Evolutionary conservation across 2,113 vertebrate genomes (phyloP).

Genomic region (Cyprinus carpio): DNA sequence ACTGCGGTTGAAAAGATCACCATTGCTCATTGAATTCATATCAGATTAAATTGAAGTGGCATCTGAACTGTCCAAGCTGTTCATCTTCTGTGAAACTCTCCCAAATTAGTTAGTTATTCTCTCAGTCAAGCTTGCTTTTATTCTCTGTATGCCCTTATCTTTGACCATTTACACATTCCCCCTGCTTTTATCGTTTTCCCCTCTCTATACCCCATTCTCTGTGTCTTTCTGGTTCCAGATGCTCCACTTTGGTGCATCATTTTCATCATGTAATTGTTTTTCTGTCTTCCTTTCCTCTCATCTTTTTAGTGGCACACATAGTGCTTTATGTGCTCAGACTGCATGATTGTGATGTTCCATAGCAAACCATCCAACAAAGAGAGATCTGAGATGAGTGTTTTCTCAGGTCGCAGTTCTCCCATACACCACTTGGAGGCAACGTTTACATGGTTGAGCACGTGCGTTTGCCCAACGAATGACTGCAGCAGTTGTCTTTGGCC

Average conservation of each 20-base stretch:
- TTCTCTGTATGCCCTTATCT: slow-evolving; percentile 42
- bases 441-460: slow-evolving; percentile 55
- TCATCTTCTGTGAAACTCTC: slow-evolving; percentile 52
- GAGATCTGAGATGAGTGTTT: not conserved
- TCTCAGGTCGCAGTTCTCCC: slow-evolving; percentile 25
- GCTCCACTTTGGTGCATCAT: not conserved
- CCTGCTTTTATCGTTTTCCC: not conserved
- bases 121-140: slow-evolving; percentile 30
- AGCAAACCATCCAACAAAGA: not conserved
- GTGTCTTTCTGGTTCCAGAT: slow-evolving; percentile 17
- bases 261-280: not conserved
- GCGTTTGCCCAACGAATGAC: not conserved
- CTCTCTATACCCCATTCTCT: not conserved
- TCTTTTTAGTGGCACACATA: not conserved
- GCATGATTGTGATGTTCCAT: slow-evolving; percentile 13
- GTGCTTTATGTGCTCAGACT: slow-evolving; percentile 21
- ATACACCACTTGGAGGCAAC: slow-evolving; percentile 74
- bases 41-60: slow-evolving; percentile 68
- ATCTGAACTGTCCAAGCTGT: slow-evolving; percentile 47
- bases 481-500: not conserved
- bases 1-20: slow-evolving; percentile 65
- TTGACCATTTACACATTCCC: slow-evolving; percentile 6
- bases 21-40: slow-evolving; percentile 76
- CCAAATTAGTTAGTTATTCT: slow-evolving; percentile 48
- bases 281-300: not conserved